These are phyloP conservation scores for Amiota mariae DNA, from an alignment of 2,888 invertebrate genomes.

Conservation along the genomic window DNA sequence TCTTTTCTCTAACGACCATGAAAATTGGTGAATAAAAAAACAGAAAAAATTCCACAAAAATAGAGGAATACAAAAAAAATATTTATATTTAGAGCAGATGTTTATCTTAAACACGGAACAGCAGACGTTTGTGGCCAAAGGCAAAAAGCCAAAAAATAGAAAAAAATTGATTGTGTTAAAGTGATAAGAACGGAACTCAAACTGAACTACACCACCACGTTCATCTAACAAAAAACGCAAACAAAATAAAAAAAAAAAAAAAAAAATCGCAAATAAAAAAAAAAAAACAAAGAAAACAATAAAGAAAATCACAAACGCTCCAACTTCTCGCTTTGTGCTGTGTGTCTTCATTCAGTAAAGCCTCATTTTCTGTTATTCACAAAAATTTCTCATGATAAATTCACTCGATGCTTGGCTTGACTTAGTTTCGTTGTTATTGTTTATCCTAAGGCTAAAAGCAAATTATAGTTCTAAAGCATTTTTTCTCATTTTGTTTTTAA, in stretches of 20 bases:
- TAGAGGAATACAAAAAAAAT: background rate
- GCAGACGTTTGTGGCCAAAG: conserved; percentile 4
- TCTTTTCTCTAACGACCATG: conserved; percentile 5
- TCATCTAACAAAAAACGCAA: too few relatives aligned
- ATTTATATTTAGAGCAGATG: conserved; percentile 7
- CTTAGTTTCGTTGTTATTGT: background rate
- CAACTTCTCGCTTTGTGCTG: too few relatives aligned
- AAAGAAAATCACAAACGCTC: too few relatives aligned
- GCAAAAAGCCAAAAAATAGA: background rate
- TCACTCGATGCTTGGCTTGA: too few relatives aligned
- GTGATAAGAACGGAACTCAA: conserved; percentile 5
- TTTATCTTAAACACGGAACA: background rate
- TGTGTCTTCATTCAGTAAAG: too few relatives aligned
- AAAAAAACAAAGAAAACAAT: too few relatives aligned
- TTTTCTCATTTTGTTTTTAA: conserved; percentile 18
- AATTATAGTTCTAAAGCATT: conserved; percentile 63
- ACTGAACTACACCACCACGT: too few relatives aligned
- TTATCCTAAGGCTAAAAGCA: conserved; percentile 61
- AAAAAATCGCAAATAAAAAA: too few relatives aligned
- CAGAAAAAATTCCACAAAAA: background rate
- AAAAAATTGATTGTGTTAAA: conserved; percentile 14
- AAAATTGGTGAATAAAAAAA: background rate
- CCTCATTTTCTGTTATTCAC: too few relatives aligned
- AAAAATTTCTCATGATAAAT: too few relatives aligned
- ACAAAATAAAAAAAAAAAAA: too few relatives aligned